These are phyloP conservation scores for Drosophila birchii DNA, from an alignment of 2,888 invertebrate genomes.

Conservation along the genomic window DNA sequence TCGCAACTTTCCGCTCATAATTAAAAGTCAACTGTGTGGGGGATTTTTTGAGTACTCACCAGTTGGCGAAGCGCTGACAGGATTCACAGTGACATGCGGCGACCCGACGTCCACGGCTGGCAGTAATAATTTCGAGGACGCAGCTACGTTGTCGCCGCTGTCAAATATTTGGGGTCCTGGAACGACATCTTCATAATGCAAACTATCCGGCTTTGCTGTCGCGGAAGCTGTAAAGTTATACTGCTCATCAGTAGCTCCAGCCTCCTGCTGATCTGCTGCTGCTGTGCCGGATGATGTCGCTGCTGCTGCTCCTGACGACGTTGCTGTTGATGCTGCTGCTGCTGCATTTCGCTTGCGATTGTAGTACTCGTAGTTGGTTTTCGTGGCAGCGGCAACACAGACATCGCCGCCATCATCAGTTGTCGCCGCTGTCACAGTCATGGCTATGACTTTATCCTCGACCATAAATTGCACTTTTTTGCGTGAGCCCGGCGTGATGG, in stretches of 20 bases:
- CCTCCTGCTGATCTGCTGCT: constrained; percentile 56
- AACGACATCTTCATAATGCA: constrained; percentile 80
- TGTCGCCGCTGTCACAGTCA: constrained; percentile 56
- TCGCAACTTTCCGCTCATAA: constrained; percentile 71
- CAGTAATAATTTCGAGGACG: constrained; percentile 71
- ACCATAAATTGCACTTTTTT: constrained; percentile 91
- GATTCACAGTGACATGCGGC: constrained; percentile 66
- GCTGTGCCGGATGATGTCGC: constrained; percentile 36
- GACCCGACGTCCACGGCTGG: constrained; percentile 52
- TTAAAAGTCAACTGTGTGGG: constrained; percentile 78
- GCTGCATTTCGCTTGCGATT: constrained; percentile 75
- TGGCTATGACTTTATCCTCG: constrained; percentile 86
- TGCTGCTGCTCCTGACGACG: constrained; percentile 31
- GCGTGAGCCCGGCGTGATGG: constrained; percentile 84
- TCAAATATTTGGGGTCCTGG: constrained; percentile 72
- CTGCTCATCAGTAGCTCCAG: constrained; percentile 74
- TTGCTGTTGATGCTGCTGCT: constrained; percentile 35
- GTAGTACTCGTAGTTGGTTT: constrained; percentile 81
- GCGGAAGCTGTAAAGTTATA: constrained; percentile 75
- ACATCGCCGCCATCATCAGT: constrained; percentile 66
- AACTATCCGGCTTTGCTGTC: constrained; percentile 68
- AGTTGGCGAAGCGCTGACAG: constrained; percentile 61
- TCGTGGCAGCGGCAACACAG: constrained; percentile 48
- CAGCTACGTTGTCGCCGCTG: constrained; percentile 48
- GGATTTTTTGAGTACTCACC: constrained; percentile 62